A percentile compares a stretch with the other conserved stretches of the same genome.
Conservation (phyloP, 2,888 invertebrate species). For the Torymus aiolomorphi region DNA sequence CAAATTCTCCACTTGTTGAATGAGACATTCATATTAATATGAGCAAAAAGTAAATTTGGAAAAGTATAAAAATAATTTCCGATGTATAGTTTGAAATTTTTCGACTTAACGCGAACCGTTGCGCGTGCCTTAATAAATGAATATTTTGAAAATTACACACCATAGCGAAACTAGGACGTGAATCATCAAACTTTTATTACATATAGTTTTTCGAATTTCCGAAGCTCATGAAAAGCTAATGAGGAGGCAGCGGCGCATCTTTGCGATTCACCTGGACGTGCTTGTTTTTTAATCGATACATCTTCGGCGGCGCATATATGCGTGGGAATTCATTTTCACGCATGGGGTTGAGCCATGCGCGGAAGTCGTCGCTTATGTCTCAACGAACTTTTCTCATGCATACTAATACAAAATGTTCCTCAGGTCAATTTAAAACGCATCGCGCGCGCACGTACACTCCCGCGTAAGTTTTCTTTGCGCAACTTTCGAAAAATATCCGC, state of each 20-base stretch:
- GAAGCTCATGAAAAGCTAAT: slow-evolving; percentile 5
- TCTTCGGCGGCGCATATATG: not conserved
- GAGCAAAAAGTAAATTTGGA: too few species aligned
- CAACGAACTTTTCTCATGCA: slow-evolving; percentile 66
- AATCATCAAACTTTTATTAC: too few species aligned
- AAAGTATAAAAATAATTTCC: too few species aligned
- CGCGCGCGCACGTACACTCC: not conserved
- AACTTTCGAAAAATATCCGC: slow-evolving; percentile 7
- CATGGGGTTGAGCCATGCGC: not conserved
- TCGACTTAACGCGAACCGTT: too few species aligned
- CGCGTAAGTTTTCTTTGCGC: not conserved
- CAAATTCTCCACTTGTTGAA: too few species aligned
- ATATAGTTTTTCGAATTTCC: too few species aligned
- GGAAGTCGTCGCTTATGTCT: not conserved
- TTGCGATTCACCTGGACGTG: not conserved
- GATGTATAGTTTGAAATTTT: too few species aligned
- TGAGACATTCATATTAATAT: too few species aligned
- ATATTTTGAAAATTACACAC: too few species aligned
- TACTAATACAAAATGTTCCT: slow-evolving; percentile 60
- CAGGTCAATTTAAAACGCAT: slow-evolving; percentile 11
- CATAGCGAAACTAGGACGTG: too few species aligned
- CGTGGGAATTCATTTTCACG: not conserved
- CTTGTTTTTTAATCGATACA: slow-evolving; percentile 25
- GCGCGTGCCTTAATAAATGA: too few species aligned
- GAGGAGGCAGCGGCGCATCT: not conserved